These are phyloP conservation scores for Anarsia innoxiella DNA, from an alignment of 2,888 invertebrate genomes.

Conservation along the genomic window DNA sequence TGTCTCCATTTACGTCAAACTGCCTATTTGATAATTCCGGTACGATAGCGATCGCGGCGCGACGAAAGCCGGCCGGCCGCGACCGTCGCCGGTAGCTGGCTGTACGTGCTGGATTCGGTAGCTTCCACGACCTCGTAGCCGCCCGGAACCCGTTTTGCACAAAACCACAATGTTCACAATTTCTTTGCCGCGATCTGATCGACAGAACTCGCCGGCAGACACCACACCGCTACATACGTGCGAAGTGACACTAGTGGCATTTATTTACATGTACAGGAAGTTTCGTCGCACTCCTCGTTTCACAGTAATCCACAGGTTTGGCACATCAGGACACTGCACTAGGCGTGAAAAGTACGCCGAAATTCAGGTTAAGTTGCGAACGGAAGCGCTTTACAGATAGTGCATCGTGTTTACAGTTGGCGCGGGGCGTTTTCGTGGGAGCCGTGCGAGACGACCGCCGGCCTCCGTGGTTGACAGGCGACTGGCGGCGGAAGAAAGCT, in stretches of 20 bases:
- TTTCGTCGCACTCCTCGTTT: slow-evolving; percentile 48
- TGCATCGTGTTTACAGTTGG: slow-evolving; percentile 72
- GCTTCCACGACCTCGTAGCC: slow-evolving; percentile 41
- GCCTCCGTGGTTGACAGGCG: slow-evolving; percentile 60
- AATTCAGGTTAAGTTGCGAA: slow-evolving; percentile 58
- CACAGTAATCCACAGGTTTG: slow-evolving; percentile 54
- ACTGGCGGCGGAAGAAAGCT: slow-evolving; percentile 48
- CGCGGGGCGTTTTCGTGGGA: slow-evolving; percentile 51
- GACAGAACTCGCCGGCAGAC: slow-evolving; percentile 44
- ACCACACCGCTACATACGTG: slow-evolving; percentile 56
- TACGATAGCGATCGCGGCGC: slow-evolving; percentile 35
- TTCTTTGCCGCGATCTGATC: slow-evolving; percentile 54
- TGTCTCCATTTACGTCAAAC: slow-evolving; percentile 41
- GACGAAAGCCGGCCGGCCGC: slow-evolving; percentile 45
- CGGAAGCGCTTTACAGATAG: slow-evolving; percentile 59
- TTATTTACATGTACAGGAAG: slow-evolving; percentile 60
- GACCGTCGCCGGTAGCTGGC: slow-evolving; percentile 31
- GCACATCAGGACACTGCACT: slow-evolving; percentile 68
- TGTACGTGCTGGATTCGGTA: slow-evolving; percentile 42
- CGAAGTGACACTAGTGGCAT: slow-evolving; percentile 54
- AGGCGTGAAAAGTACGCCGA: slow-evolving; percentile 38
- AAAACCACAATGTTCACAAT: slow-evolving; percentile 53
- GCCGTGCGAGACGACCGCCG: slow-evolving; percentile 34
- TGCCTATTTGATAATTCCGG: slow-evolving; percentile 39
- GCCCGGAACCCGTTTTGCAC: slow-evolving; percentile 55